Percentiles rank a stretch among this genome's conserved stretches.
phyloP scores from a whole-genome alignment of 2,888 invertebrate genomes.

The Andrena dorsata region DNA sequence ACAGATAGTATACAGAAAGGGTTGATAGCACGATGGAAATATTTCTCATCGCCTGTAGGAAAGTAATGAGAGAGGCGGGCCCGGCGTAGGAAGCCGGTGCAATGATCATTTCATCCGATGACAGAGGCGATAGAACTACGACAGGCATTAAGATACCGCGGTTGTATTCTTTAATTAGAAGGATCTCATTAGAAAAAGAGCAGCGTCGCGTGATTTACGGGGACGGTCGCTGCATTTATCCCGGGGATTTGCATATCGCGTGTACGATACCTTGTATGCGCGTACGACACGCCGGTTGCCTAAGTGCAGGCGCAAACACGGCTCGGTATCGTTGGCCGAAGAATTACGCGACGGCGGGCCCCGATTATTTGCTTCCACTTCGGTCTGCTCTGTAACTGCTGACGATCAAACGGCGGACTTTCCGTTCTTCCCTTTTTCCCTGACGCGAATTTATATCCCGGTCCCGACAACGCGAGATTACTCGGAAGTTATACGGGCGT shows the following conservation, averaged over 20 bases:
- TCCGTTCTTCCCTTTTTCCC: conserved; percentile 29
- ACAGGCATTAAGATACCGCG: conserved; percentile 46
- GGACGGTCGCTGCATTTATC: conserved; percentile 70
- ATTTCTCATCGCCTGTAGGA: conserved; percentile 40
- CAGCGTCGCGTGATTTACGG: conserved; percentile 73
- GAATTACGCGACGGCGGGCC: conserved; percentile 36
- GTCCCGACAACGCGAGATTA: conserved; percentile 56
- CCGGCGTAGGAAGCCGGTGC: background rate
- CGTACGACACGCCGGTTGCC: conserved; percentile 36
- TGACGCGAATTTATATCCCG: conserved; percentile 55
- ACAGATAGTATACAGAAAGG: background rate
- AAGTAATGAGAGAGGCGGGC: conserved; percentile 52
- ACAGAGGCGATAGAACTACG: conserved; percentile 48
- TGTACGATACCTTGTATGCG: conserved; percentile 56
- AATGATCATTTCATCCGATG: conserved; percentile 12
- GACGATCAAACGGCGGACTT: conserved; percentile 50
- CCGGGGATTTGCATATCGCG: conserved; percentile 79
- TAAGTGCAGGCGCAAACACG: conserved; percentile 50
- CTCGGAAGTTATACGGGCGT: conserved; percentile 49
- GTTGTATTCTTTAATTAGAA: conserved; percentile 71
- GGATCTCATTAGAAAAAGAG: conserved; percentile 66
- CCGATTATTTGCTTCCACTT: conserved; percentile 43
- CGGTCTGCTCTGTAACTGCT: conserved; percentile 29
- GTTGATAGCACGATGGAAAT: background rate
- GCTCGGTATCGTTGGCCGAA: background rate